Conservation (phyloP, 2,113 vertebrate genomes). For the Actenoides lindsayi region DNA sequence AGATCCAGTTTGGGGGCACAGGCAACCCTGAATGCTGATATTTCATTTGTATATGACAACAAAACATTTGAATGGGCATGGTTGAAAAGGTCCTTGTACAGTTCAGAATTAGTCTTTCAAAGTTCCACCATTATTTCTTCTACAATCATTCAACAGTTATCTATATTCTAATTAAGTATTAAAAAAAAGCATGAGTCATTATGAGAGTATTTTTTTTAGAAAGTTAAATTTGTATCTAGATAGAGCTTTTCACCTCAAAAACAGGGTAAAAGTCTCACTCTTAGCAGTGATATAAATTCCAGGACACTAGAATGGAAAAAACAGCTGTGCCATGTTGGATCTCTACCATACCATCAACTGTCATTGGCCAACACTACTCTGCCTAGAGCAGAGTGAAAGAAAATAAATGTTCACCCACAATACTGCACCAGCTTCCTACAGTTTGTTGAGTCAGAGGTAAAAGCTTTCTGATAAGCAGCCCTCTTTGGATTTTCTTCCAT, state of each 20-base stretch:
- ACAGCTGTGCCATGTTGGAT: not conserved
- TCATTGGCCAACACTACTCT: not conserved
- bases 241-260: constrained; percentile 27
- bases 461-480: not conserved
- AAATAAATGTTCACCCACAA: not conserved
- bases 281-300: not conserved
- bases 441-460: not conserved
- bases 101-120: not conserved
- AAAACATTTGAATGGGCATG: not conserved
- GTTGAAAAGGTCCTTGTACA: not conserved
- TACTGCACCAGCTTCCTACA: not conserved
- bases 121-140: not conserved
- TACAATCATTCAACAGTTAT: not conserved
- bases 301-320: not conserved
- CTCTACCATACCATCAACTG: not conserved
- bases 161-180: not conserved
- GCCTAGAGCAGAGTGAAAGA: not conserved
- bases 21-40: not conserved
- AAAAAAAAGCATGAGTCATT: not conserved
- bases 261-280: not conserved
- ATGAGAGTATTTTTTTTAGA: not conserved
- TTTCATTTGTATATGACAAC: not conserved
- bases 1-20: not conserved
- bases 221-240: not conserved
- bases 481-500: not conserved